Base-by-base conservation (phyloP, 2,797 vertebrate genomes). In the Pagetopsis macropterus region DNA sequence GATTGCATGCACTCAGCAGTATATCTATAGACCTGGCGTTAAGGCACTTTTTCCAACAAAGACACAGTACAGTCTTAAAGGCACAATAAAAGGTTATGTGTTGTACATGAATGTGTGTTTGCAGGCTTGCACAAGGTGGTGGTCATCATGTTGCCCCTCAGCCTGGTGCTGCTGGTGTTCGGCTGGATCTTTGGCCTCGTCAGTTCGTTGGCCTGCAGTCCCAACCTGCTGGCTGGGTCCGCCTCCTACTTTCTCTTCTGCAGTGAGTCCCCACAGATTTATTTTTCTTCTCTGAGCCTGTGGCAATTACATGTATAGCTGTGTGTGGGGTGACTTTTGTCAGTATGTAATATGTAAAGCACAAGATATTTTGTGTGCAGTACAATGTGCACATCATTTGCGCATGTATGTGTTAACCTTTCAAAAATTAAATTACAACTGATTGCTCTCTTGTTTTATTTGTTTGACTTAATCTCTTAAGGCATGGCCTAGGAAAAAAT, bases 171-270 rank as follows among this genome's bases (percentile, higher is more conserved):
- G 61, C 67, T 95, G 56, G 93, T 95, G 71, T 90, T 95, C 0
- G 92, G 95, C 27, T 95, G 96, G 89, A 93, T 95, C 81, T 93
- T 91, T 2, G 92, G 94, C 43, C 87, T 96, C 2, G 94, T 95
- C 76, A 91, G 95, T 21, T 94, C 94, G 0, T 85, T 96, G 87
- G 92, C 90, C 46, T 85, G 76, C 79, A 95, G 93, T 57, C 79
- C 85, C 43, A 81, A 75, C 7, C 63, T 96, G 78, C 91, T 96
- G 64, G 79, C 87, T 11, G 87, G 91, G 70, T 88, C 93, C 0
- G 89, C 93, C 17, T 88, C 88, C 56, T 95, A 95, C 79, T 88
- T 96, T 76, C 85, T 96, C 61, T 62, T 95, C 79, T 95, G 95
- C 82, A 95, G 94, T 96, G 87, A 95, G 95, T 94, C 54, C 17